phyloP scores from a whole-genome alignment of 2,888 invertebrate genomes.

The Aphidoletes aphidimyza region DNA sequence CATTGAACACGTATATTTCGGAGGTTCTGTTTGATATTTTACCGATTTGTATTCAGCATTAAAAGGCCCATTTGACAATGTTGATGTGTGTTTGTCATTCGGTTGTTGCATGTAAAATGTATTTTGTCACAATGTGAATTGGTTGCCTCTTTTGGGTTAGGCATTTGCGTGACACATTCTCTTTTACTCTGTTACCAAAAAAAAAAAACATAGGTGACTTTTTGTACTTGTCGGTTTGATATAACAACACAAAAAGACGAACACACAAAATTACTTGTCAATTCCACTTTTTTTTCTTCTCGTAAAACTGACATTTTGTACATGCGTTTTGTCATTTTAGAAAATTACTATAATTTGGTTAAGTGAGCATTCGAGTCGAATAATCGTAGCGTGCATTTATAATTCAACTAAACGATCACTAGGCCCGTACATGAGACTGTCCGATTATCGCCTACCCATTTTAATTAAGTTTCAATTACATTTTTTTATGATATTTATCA shows the following conservation, averaged over 20 bases:
- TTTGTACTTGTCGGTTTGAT: not conserved
- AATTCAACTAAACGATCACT: not conserved
- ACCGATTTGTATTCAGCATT: constrained; percentile 10
- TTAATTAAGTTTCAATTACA: constrained; percentile 32
- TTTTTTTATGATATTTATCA: constrained; percentile 16
- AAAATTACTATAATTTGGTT: constrained; percentile 37
- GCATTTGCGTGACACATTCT: constrained; percentile 51
- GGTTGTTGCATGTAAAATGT: constrained; percentile 34
- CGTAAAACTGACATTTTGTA: not conserved
- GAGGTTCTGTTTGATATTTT: constrained; percentile 34
- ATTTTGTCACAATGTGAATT: constrained; percentile 45
- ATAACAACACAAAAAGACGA: not conserved
- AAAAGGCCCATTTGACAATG: constrained; percentile 39
- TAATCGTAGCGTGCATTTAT: constrained; percentile 25
- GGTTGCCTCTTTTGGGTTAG: constrained; percentile 29
- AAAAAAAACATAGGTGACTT: not conserved
- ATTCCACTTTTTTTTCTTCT: not conserved
- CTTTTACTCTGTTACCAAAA: not conserved
- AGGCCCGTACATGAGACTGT: not conserved
- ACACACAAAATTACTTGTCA: constrained; percentile 40
- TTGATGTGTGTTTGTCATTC: constrained; percentile 39
- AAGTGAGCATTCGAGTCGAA: not conserved
- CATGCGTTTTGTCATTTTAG: constrained; percentile 36
- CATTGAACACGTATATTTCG: not conserved
- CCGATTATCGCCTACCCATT: not conserved